Evolutionary conservation across 2,888 invertebrate genomes (phyloP), one percentile per base, ranked within the genome.

Genomic region (Diaprepes abbreviatus): DNA sequence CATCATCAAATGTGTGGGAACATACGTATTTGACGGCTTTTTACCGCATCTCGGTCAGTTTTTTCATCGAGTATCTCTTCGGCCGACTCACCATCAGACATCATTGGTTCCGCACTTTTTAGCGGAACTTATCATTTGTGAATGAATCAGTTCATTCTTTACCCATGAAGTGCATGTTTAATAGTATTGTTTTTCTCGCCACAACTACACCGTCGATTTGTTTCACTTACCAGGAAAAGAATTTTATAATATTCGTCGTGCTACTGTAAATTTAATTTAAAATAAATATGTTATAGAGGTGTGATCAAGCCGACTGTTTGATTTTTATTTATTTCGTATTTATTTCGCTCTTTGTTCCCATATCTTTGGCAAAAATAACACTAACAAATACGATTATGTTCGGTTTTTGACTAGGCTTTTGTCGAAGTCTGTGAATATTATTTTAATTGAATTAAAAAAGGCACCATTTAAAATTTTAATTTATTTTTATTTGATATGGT

Each of bases 41-140:
- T 70, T 67, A 33, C 43, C 40, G 14, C 60, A 62, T 52, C 33
- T 50, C 50, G 48, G 65, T 57, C 33, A 19, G 40, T 43, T 43
- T 43, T 43, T 43, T 43, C 19, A 10, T 9, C 19, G 6, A 38
- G 38, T 38, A 16, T 1, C 38, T 66, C 58, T 36, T 35, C 43
- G 43, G 28, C 54, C 52, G 57, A 64, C 57, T 70, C 71, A 70
- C 57, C 72, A 66, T 68, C 72, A 62, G 70, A 58, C 66, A 19
- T 35, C 64, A 74, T 75, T 73, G 60, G 75, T 73, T 74, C 71
- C 74, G 68, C 66, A 45, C 67, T 72, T 75, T 74, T 75, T 71
- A 66, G 63, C 64, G 65, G 66, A 71, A 70, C 70, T 72, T 72
- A 71, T 75, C 72, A 66, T 70, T 75, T 72, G 73, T 74, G 75